These are phyloP conservation scores for Drosophila sordidula DNA, from an alignment of 2,888 invertebrate species.

Conservation along the genomic window DNA sequence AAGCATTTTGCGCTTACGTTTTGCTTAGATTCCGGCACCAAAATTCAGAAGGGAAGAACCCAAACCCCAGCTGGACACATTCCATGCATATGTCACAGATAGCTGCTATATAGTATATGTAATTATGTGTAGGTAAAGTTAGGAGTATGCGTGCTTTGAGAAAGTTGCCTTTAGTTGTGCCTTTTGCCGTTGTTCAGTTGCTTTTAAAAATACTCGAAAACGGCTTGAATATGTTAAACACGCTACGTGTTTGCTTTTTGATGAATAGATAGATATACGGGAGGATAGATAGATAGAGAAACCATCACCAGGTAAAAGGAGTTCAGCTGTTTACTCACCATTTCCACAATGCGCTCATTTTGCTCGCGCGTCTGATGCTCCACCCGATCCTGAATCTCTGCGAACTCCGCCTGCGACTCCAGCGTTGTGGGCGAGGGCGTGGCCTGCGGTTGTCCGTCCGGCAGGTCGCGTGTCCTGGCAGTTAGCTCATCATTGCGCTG, in stretches of 20 bases:
- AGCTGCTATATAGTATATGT: neutral
- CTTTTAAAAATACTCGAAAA: slow-evolving; percentile 81
- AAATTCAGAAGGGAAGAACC: slow-evolving; percentile 22
- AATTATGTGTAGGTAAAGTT: neutral
- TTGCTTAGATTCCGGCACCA: slow-evolving; percentile 48
- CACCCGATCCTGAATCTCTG: slow-evolving; percentile 80
- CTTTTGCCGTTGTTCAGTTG: slow-evolving; percentile 54
- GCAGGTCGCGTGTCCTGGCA: slow-evolving; percentile 77
- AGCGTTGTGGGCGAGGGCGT: slow-evolving; percentile 66
- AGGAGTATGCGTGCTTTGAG: slow-evolving; percentile 19
- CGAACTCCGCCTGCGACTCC: slow-evolving; percentile 72
- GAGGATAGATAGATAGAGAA: slow-evolving; percentile 23
- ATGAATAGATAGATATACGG: slow-evolving; percentile 6
- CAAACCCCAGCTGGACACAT: slow-evolving; percentile 39
- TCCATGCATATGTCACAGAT: slow-evolving; percentile 46
- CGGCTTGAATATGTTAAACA: slow-evolving; percentile 82
- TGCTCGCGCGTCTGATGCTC: slow-evolving; percentile 82
- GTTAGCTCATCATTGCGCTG: slow-evolving; percentile 84
- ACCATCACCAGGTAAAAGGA: slow-evolving; percentile 11
- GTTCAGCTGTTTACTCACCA: slow-evolving; percentile 75
- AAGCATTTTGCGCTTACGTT: slow-evolving; percentile 64
- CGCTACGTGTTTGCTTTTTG: slow-evolving; percentile 78
- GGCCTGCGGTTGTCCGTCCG: slow-evolving; percentile 77
- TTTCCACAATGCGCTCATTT: slow-evolving; percentile 85
- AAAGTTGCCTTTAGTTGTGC: slow-evolving; percentile 37